Conservation (phyloP, 2,113 vertebrate species). For the Laticauda laticaudata region DNA sequence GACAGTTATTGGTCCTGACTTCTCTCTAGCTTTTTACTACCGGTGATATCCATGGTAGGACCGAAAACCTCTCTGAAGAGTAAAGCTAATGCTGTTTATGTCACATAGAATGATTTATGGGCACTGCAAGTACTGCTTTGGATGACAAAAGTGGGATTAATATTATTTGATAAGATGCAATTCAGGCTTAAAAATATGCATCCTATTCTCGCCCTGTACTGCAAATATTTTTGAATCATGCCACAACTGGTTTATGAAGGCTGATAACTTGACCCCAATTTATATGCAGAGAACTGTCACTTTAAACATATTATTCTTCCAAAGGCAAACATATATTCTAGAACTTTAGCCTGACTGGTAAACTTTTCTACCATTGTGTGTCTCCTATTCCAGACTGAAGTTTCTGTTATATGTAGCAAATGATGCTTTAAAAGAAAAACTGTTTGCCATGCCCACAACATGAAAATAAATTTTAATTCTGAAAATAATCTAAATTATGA, state of each 20-base stretch:
- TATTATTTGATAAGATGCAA: constrained; percentile 49
- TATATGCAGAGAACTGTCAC: constrained; percentile 32
- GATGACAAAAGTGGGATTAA: constrained; percentile 42
- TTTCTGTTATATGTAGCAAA: constrained; percentile 25
- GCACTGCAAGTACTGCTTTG: constrained; percentile 57
- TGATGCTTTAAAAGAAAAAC: background rate
- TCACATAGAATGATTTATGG: constrained; percentile 67
- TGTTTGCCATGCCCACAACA: background rate
- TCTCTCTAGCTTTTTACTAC: constrained; percentile 52
- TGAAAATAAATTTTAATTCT: background rate
- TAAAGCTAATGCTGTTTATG: constrained; percentile 65
- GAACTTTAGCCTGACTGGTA: constrained; percentile 41
- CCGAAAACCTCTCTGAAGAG: constrained; percentile 65
- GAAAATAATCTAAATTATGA: constrained; percentile 10
- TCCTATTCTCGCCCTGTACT: constrained; percentile 20
- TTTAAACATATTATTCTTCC: constrained; percentile 18
- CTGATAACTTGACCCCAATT: constrained; percentile 29
- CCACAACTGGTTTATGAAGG: constrained; percentile 43
- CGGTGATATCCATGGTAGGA: constrained; percentile 62
- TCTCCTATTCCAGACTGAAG: constrained; percentile 32
- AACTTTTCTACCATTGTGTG: constrained; percentile 28
- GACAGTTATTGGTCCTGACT: constrained; percentile 71
- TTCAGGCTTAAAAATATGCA: constrained; percentile 45
- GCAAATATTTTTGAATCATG: constrained; percentile 39
- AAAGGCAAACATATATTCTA: constrained; percentile 50